Evolutionary conservation across 2,113 vertebrate genomes (phyloP).

Genomic region (Myxocyprinus asiaticus): DNA sequence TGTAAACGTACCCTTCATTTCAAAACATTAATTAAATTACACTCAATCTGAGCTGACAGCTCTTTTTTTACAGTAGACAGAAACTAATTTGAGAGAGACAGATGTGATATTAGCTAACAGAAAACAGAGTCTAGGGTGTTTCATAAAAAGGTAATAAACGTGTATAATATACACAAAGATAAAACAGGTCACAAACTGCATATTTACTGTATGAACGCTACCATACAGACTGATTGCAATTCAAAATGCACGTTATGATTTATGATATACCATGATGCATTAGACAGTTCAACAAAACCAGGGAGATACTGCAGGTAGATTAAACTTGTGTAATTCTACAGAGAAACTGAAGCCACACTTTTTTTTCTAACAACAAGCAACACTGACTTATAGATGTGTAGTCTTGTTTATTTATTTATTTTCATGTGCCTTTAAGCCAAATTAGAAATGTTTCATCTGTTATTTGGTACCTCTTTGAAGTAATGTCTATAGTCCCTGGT

Average conservation of each 20-base stretch:
- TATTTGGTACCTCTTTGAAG: too few relatives aligned
- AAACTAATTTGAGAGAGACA: slow-evolving; percentile 35
- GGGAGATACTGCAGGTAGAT: background rate
- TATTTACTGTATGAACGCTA: background rate
- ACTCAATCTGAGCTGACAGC: background rate
- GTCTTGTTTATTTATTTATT: background rate
- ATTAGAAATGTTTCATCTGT: background rate
- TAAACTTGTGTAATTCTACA: background rate
- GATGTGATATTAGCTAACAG: slow-evolving; percentile 9
- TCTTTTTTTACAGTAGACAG: slow-evolving; percentile 18
- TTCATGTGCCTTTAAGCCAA: background rate
- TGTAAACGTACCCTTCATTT: too few relatives aligned
- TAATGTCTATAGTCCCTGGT: too few relatives aligned
- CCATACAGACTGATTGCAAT: background rate
- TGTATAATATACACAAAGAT: slow-evolving; percentile 3
- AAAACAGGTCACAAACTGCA: slow-evolving; percentile 5
- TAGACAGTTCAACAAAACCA: background rate
- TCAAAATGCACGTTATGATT: slow-evolving; percentile 16
- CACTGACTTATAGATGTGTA: background rate
- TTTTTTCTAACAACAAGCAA: background rate
- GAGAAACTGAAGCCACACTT: background rate
- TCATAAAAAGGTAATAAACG: slow-evolving; percentile 33
- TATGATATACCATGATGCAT: background rate
- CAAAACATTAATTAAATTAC: slow-evolving; percentile 10
- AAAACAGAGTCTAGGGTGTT: slow-evolving; percentile 2